These are phyloP conservation scores for Eonycteris spelaea DNA, from an alignment of 2,113 vertebrate genomes.

Conservation along the genomic window DNA sequence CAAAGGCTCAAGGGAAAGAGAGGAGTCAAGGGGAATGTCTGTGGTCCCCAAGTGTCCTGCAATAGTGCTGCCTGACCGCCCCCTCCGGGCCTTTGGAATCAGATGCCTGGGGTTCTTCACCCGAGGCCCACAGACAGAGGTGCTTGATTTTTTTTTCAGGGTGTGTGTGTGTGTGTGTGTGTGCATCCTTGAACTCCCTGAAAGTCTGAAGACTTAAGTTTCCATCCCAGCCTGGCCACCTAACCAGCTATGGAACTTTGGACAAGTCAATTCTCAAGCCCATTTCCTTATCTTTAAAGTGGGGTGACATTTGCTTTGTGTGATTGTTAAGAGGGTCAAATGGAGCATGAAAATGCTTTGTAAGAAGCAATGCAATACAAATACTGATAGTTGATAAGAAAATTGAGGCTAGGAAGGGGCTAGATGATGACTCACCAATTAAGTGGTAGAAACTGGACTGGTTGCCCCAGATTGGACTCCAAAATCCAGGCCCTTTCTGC, in stretches of 20 bases:
- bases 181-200: background rate
- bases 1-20: background rate
- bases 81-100: background rate
- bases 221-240: background rate
- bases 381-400: constrained; percentile 6
- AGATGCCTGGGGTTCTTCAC: background rate
- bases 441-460: background rate
- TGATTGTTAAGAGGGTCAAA: background rate
- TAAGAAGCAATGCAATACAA: background rate
- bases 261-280: background rate
- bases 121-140: background rate
- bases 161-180: too few relatives aligned
- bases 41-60: background rate
- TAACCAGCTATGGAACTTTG: constrained; percentile 24
- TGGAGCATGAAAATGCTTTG: constrained; percentile 13
- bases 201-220: constrained; percentile 11
- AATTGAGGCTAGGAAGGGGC: background rate
- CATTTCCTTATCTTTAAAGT: background rate
- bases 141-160: background rate
- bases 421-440: background rate
- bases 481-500: background rate
- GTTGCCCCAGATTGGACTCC: background rate
- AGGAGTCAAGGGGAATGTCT: background rate
- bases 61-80: background rate
- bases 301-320: background rate